Evolutionary conservation across 2,797 vertebrate genomes (phyloP).

Genomic region (Bovichtus diacanthus): DNA sequence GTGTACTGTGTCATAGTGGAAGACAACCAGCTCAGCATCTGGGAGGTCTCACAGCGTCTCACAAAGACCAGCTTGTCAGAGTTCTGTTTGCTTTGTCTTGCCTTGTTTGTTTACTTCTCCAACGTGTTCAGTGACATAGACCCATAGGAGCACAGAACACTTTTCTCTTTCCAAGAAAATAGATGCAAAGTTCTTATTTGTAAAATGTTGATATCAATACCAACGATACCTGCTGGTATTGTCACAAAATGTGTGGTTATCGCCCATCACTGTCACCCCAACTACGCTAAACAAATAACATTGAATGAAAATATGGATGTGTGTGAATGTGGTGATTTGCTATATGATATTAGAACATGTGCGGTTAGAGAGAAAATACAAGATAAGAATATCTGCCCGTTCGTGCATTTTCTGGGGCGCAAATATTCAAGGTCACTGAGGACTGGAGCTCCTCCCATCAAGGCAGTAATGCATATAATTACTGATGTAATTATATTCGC

Average conservation of each 20-base stretch:
- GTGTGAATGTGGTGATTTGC: not conserved
- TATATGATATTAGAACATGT: not conserved
- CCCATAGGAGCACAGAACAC: not conserved
- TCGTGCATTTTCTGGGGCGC: constrained; percentile 12
- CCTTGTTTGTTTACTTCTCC: constrained; percentile 5
- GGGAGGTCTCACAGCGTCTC: not conserved
- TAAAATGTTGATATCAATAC: not conserved
- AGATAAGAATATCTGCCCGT: not conserved
- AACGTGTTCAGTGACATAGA: constrained; percentile 18
- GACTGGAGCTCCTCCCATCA: not conserved
- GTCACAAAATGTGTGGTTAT: not conserved
- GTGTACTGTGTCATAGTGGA: not conserved
- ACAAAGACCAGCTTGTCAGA: not conserved
- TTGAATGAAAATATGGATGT: not conserved
- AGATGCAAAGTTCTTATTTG: not conserved
- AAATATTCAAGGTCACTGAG: constrained; percentile 22
- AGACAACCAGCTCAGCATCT: constrained; percentile 5
- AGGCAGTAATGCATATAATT: not conserved
- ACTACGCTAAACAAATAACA: not conserved
- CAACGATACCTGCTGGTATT: not conserved
- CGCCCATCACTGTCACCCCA: not conserved
- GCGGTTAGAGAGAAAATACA: not conserved
- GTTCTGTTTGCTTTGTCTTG: not conserved
- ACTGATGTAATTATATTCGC: constrained; percentile 4
- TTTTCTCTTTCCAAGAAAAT: not conserved